phyloP scores from a whole-genome alignment of 2,797 vertebrate genomes.

The Onychomys arenicola region DNA sequence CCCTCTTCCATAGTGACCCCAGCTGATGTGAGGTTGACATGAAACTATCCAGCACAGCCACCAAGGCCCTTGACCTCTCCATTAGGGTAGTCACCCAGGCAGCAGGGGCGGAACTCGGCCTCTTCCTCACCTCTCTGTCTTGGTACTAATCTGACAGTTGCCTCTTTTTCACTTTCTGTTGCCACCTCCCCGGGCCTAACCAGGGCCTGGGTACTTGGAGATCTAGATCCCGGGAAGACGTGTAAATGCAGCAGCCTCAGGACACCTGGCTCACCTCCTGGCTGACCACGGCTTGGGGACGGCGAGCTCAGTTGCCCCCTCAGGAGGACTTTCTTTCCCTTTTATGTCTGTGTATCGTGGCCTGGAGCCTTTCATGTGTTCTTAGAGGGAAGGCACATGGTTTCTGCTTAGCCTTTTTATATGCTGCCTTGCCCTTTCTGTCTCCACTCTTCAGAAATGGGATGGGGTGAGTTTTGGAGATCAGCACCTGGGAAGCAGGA shows the following conservation, averaged over 20 bases:
- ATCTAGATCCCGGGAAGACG: neutral
- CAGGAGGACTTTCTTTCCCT: neutral
- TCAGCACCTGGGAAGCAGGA: neutral
- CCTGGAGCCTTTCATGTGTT: neutral
- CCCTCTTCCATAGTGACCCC: neutral
- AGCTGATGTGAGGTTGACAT: neutral
- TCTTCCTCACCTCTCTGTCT: neutral
- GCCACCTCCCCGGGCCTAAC: neutral
- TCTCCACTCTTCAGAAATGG: neutral
- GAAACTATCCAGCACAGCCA: neutral
- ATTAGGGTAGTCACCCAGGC: neutral
- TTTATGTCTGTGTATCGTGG: neutral
- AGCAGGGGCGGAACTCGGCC: fast-evolving
- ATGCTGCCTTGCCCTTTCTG: no score
- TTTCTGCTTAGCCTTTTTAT: neutral
- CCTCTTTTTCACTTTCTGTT: no score
- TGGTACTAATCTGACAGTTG: neutral
- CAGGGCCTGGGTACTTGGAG: neutral
- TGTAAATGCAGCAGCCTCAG: neutral
- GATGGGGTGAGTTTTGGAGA: neutral
- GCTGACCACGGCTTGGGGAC: neutral
- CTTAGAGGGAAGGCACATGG: neutral
- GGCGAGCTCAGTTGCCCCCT: neutral
- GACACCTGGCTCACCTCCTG: neutral
- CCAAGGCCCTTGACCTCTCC: neutral